These are phyloP conservation scores for Epirrhoe alternata DNA, from an alignment of 2,888 invertebrate species.

Conservation along the genomic window DNA sequence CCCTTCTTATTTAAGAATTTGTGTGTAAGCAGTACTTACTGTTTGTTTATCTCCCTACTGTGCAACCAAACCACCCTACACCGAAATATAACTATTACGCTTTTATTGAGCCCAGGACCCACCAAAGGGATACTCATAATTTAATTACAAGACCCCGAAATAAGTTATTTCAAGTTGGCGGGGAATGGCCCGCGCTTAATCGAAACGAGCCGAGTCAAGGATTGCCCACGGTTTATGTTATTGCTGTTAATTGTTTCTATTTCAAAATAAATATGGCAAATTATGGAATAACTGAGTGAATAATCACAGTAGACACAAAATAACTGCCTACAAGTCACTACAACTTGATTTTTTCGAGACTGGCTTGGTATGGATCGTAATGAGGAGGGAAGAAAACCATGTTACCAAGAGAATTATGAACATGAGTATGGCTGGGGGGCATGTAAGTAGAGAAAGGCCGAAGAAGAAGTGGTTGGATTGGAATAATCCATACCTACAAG, in stretches of 20 bases:
- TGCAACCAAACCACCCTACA: conserved; percentile 66
- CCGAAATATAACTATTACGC: conserved; percentile 79
- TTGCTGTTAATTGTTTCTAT: conserved; percentile 42
- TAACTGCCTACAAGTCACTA: no score
- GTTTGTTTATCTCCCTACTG: conserved; percentile 16
- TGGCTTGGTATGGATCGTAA: no score
- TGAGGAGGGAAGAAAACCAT: no score
- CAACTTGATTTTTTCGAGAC: no score
- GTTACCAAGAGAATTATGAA: no score
- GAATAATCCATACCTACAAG: no score
- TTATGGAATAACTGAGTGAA: neutral
- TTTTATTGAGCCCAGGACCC: conserved; percentile 79
- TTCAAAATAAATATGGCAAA: conserved; percentile 26
- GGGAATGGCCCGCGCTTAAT: conserved; percentile 59
- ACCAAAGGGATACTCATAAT: conserved; percentile 80
- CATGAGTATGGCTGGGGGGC: no score
- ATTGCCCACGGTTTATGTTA: conserved; percentile 39
- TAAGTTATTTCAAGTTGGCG: conserved; percentile 66
- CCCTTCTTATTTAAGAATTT: neutral
- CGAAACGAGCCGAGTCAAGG: conserved; percentile 53
- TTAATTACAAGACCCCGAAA: conserved; percentile 75
- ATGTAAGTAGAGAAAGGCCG: no score
- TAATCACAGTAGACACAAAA: neutral
- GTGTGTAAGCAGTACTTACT: conserved; percentile 39
- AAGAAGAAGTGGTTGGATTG: no score